These are phyloP conservation scores for Drosophila neoperkinsi DNA, from an alignment of 2,888 invertebrate genomes.

Conservation along the genomic window DNA sequence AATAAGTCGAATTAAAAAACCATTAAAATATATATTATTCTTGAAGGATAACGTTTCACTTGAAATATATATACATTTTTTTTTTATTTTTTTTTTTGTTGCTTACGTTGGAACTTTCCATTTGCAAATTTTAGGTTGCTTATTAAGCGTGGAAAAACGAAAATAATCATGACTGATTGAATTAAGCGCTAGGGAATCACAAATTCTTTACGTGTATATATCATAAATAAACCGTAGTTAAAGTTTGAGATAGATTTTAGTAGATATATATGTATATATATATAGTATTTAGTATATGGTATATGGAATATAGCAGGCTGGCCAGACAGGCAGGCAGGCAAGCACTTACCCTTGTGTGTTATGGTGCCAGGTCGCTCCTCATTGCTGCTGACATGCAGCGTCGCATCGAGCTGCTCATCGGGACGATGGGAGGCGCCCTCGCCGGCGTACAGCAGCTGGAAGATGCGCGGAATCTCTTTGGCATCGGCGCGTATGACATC, in stretches of 20 bases:
- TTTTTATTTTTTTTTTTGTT: not conserved
- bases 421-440: slow-evolving; percentile 96
- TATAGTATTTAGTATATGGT: not conserved
- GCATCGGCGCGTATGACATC: slow-evolving; percentile 99
- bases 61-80: not conserved
- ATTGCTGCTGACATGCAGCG: slow-evolving; percentile 85
- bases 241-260: not conserved
- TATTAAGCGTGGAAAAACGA: slow-evolving; percentile 10
- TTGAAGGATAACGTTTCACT: not conserved
- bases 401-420: slow-evolving; percentile 88
- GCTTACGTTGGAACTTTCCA: slow-evolving; percentile 16
- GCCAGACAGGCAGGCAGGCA: not conserved
- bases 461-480: slow-evolving; percentile 99
- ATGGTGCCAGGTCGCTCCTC: slow-evolving; percentile 85
- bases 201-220: not conserved
- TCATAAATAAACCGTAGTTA: not conserved
- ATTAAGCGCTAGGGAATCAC: slow-evolving; percentile 10
- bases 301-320: not conserved
- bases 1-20: slow-evolving; percentile 2
- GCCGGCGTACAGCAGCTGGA: slow-evolving; percentile 98
- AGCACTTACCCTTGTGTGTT: slow-evolving; percentile 83
- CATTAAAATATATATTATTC: not conserved
- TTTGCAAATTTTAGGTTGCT: slow-evolving; percentile 9
- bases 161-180: slow-evolving; percentile 11
- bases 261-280: not conserved